Conservation (phyloP, 2,888 invertebrate genomes). For the Linnaemya tessellans region DNA sequence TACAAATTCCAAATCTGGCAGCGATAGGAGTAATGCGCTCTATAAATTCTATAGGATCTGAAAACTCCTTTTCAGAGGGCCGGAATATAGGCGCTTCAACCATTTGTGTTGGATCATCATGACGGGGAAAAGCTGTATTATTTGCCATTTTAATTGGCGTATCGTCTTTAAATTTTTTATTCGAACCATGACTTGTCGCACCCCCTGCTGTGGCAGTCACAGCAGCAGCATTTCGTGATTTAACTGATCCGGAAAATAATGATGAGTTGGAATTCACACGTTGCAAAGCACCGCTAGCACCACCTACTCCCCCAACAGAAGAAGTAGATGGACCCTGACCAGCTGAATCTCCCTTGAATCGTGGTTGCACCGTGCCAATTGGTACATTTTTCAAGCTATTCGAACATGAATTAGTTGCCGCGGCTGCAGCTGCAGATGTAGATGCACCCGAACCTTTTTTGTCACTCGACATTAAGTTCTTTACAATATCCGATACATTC, state of each 20-base stretch:
- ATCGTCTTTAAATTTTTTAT: slow-evolving; percentile 82
- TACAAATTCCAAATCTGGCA: slow-evolving; percentile 92
- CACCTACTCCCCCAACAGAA: slow-evolving; percentile 68
- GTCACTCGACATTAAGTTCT: slow-evolving; percentile 78
- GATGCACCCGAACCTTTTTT: slow-evolving; percentile 59
- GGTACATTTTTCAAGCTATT: slow-evolving; percentile 81
- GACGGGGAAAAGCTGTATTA: slow-evolving; percentile 84
- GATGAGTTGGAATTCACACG: slow-evolving; percentile 83
- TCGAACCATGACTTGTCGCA: slow-evolving; percentile 77
- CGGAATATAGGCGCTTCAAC: slow-evolving; percentile 91
- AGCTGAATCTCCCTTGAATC: slow-evolving; percentile 79
- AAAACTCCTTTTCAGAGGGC: slow-evolving; percentile 92
- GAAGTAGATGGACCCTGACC: slow-evolving; percentile 72
- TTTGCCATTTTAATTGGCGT: slow-evolving; percentile 83
- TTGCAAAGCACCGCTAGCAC: slow-evolving; percentile 72
- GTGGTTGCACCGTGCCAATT: slow-evolving; percentile 85
- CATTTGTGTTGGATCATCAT: slow-evolving; percentile 84
- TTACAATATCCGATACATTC: slow-evolving; percentile 83
- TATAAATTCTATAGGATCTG: slow-evolving; percentile 93
- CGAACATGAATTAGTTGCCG: slow-evolving; percentile 72
- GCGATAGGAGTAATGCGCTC: slow-evolving; percentile 90
- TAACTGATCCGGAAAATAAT: slow-evolving; percentile 81
- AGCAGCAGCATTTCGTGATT: slow-evolving; percentile 77
- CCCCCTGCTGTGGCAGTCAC: slow-evolving; percentile 47
- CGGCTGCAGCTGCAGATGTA: slow-evolving; percentile 73